phyloP scores from a whole-genome alignment of 1,140 invertebrate genomes.

The Colletes latitarsis region DNA sequence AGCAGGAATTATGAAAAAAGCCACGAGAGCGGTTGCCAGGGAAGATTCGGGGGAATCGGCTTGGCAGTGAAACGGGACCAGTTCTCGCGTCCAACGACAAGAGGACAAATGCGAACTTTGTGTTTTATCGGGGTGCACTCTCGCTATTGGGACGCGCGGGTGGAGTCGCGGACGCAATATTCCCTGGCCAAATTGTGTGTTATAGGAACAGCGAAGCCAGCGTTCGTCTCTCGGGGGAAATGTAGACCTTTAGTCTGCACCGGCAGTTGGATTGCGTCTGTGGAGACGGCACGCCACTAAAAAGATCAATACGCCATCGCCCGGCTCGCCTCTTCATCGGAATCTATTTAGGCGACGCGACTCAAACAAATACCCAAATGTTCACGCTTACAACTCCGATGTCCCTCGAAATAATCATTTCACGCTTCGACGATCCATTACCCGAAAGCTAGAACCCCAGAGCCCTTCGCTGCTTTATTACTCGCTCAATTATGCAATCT shows the following conservation, averaged over 20 bases:
- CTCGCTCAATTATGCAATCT: too few species aligned
- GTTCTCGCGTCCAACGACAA: background rate
- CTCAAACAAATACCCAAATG: slow-evolving; percentile 33
- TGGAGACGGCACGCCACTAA: slow-evolving; percentile 78
- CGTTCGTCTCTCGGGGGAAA: slow-evolving; percentile 81
- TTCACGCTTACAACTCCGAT: background rate
- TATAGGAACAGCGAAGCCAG: slow-evolving; percentile 80
- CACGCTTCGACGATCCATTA: too few species aligned
- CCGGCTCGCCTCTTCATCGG: slow-evolving; percentile 69
- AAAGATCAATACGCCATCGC: slow-evolving; percentile 81
- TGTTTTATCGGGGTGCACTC: slow-evolving; percentile 28
- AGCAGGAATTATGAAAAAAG: too few species aligned
- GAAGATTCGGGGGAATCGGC: too few species aligned
- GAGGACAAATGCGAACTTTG: background rate
- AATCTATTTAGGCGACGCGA: slow-evolving; percentile 73
- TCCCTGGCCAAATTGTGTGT: slow-evolving; percentile 79
- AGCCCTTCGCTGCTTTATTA: too few species aligned
- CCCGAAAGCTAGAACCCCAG: too few species aligned
- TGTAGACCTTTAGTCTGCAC: slow-evolving; percentile 79
- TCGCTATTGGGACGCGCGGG: background rate
- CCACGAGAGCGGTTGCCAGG: too few species aligned
- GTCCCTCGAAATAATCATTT: too few species aligned
- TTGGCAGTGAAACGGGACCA: background rate
- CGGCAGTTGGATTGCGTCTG: slow-evolving; percentile 77
- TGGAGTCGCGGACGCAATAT: slow-evolving; percentile 52